Conservation (phyloP, 2,888 invertebrate genomes). For the Artemia sinica region DNA sequence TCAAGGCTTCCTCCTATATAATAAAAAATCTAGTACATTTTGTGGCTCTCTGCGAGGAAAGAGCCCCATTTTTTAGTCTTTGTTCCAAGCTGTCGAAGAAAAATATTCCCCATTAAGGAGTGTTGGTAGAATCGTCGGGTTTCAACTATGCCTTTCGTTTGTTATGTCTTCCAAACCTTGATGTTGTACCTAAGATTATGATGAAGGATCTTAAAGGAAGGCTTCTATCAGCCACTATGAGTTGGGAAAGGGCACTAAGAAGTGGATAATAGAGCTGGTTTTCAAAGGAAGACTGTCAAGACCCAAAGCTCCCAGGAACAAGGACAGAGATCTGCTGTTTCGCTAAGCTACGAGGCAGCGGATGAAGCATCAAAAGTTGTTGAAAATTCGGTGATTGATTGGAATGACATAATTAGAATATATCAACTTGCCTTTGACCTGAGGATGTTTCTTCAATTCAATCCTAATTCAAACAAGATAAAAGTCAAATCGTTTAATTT, state of each 20-base stretch:
- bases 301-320: constrained; percentile 68
- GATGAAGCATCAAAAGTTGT: constrained; percentile 38
- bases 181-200: constrained; percentile 23
- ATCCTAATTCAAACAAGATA: constrained; percentile 32
- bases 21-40: constrained; percentile 88
- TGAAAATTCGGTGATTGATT: constrained; percentile 69
- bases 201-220: constrained; percentile 50
- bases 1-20: constrained; percentile 76
- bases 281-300: constrained; percentile 58
- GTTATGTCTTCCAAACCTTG: constrained; percentile 45
- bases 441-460: constrained; percentile 18
- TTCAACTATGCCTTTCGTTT: constrained; percentile 63
- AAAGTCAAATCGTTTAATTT: constrained; percentile 75
- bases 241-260: constrained; percentile 37
- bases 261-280: constrained; percentile 77
- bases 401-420: constrained; percentile 77
- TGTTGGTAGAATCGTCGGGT: constrained; percentile 70
- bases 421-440: constrained; percentile 69
- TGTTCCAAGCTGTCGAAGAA: constrained; percentile 44
- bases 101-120: constrained; percentile 20
- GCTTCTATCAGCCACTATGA: constrained; percentile 61
- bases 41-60: constrained; percentile 87
- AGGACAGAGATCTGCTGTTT: constrained; percentile 34
- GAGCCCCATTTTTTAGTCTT: constrained; percentile 73
- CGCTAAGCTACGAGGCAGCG: neutral